These are phyloP conservation scores for Caenorhabditis sp. DNA, from an alignment of 2,888 invertebrate genomes.

Conservation along the genomic window DNA sequence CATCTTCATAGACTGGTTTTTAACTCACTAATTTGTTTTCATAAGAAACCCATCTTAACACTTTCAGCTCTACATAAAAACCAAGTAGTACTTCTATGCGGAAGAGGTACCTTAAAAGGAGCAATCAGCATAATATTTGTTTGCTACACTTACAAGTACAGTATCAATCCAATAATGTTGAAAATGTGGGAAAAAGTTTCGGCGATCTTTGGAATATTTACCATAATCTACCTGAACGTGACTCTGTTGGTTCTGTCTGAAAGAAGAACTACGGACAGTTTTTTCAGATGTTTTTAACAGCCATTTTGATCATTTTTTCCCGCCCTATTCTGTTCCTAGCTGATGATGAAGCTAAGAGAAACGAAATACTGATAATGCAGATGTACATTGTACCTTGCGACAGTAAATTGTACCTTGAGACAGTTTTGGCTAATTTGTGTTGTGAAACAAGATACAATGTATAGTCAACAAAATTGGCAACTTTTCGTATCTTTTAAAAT, in stretches of 20 bases:
- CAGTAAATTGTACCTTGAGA: slow-evolving; percentile 8
- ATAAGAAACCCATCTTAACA: background rate
- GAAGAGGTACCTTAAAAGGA: background rate
- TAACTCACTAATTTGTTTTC: background rate
- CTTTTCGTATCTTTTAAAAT: background rate
- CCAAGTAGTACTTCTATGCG: background rate
- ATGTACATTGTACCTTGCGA: slow-evolving; percentile 1
- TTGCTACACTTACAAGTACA: background rate
- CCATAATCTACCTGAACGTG: background rate
- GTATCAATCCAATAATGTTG: background rate
- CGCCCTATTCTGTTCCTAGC: background rate
- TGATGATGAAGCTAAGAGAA: background rate
- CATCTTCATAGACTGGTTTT: too few relatives aligned
- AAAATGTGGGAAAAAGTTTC: background rate
- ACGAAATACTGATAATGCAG: background rate
- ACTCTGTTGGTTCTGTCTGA: background rate
- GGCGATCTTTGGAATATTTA: background rate
- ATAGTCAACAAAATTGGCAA: background rate
- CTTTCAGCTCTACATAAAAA: background rate
- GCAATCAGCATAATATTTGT: background rate
- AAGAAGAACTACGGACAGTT: background rate
- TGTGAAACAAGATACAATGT: background rate
- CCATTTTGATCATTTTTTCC: background rate
- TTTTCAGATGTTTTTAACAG: background rate
- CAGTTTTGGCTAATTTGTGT: background rate